Percentiles rank a stretch among this genome's conserved stretches.
These are phyloP conservation scores for Saguinus midas DNA, from an alignment of 2,113 vertebrate genomes.

Conservation along the genomic window DNA sequence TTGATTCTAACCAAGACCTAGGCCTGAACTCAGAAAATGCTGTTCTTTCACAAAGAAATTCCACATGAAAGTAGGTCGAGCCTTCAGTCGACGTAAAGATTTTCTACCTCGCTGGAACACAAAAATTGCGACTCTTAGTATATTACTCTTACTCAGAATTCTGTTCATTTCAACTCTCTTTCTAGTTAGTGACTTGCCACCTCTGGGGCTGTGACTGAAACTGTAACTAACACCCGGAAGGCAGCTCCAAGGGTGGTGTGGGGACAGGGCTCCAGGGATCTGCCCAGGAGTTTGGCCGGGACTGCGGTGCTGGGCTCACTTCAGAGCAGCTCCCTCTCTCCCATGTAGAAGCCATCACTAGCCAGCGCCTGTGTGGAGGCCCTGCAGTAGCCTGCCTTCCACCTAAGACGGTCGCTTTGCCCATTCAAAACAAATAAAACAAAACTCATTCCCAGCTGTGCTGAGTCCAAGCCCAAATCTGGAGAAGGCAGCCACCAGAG, in stretches of 20 bases:
- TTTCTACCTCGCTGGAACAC: background rate
- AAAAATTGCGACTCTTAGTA: background rate
- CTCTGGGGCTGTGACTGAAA: background rate
- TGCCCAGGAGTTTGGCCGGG: background rate
- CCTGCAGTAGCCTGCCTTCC: background rate
- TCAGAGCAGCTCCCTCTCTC: background rate
- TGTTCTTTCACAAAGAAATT: background rate
- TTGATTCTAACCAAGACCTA: background rate
- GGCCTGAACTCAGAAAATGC: background rate
- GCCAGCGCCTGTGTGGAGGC: background rate
- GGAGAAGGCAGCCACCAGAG: background rate
- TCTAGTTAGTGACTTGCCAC: background rate
- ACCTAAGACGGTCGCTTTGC: background rate
- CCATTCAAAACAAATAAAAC: background rate
- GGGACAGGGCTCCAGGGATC: background rate
- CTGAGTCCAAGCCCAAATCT: background rate
- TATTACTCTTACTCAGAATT: background rate
- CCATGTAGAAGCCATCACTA: background rate
- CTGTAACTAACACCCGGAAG: background rate
- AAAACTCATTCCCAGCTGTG: background rate
- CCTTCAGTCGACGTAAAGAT: background rate
- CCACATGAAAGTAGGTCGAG: background rate
- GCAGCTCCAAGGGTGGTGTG: background rate
- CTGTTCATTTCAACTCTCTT: background rate
- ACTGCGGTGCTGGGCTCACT: background rate